Base-by-base conservation (phyloP, 2,113 vertebrate genomes). In the Neodon shergylaensis region DNA sequence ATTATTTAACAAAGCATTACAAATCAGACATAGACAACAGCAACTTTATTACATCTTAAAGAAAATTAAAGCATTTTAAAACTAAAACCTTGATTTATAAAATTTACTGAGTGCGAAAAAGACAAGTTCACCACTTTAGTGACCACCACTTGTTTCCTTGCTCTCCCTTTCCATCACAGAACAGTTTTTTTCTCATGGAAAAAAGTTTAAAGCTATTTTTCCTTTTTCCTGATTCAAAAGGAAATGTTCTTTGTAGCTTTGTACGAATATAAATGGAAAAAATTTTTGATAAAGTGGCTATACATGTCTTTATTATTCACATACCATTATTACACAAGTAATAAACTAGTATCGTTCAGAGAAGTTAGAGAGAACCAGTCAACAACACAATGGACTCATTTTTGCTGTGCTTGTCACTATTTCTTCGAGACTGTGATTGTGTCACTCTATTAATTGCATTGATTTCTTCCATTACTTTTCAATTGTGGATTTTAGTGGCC, bases 31-130 rank as follows among this genome's bases (percentile, higher is more conserved):
- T 1, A 74, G 72, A 81, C 88, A n/a, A 66, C 39, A 94, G 26
- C 3, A 77, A 70, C 2, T 8, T 52, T 92, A 82, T 93, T 86
- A 81, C 72, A 76, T 82, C 93, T 91, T 94, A 94, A 11, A 52
- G 17, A 90, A 95, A 97, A 95, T 94, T 91, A 63, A 92, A 85
- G 28, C 74, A n/a, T 83, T 94, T 90, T 73, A 58, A 98, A 94
- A 68, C 14, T 42, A 81, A 95, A 93, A 49, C 3, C 66, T 49
- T 78, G 82, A 78, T 12, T 84, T 88, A 58, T 42, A 82, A 94
- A 93, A 95, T 95, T 94, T 82, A 94, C 74, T 82, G 52, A 91
- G 7, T 92, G 13, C 22, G 7, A 8, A 95, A n/a, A 14, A 81
- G 47, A 88, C 26, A 92, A 54, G 94, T 89, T 16, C 76, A 12